These are phyloP conservation scores for Aphelocoma coerulescens DNA, from an alignment of 2,113 vertebrate species.

Conservation along the genomic window DNA sequence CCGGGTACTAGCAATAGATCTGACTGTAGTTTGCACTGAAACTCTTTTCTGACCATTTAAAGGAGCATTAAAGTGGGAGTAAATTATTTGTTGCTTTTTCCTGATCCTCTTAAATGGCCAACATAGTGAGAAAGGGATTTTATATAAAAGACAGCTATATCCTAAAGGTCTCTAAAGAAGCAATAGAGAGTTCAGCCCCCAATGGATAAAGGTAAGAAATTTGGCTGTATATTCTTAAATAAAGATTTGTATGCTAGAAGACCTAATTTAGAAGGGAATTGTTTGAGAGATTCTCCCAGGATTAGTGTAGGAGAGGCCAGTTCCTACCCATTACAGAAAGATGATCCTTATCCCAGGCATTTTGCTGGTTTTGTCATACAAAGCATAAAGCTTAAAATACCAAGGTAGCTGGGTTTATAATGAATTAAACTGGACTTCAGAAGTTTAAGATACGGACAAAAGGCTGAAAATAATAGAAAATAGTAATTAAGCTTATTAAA, in stretches of 20 bases:
- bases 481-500: background rate
- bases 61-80: background rate
- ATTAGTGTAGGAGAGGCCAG: background rate
- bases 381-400: background rate
- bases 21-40: background rate
- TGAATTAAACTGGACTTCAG: background rate
- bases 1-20: conserved; percentile 12
- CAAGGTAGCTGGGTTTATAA: background rate
- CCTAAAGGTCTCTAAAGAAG: background rate
- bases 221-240: background rate
- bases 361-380: background rate
- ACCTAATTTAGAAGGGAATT: background rate
- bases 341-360: background rate
- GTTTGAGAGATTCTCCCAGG: background rate
- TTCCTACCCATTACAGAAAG: background rate
- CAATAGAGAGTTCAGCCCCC: background rate
- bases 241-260: background rate
- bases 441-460: background rate
- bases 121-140: background rate
- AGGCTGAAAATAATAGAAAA: background rate
- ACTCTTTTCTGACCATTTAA: conserved; percentile 21
- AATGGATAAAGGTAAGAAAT: background rate
- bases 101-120: background rate
- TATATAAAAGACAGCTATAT: background rate
- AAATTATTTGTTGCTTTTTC: conserved; percentile 35